phyloP scores from a whole-genome alignment of 2,888 invertebrate species.

The Cryptocephalus moraei region DNA sequence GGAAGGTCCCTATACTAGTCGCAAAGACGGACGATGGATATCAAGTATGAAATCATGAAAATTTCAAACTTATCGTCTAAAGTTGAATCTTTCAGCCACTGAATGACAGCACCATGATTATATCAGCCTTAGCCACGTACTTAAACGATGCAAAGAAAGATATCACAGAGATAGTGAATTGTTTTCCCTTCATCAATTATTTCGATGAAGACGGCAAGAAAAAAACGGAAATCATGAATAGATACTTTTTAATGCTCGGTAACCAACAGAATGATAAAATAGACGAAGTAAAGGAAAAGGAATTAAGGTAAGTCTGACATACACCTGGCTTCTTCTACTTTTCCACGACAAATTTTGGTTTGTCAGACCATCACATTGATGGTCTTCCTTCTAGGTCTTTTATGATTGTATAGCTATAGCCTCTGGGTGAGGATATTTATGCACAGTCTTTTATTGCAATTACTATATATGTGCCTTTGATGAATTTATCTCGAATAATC shows the following conservation, averaged over 20 bases:
- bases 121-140: constrained; percentile 77
- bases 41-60: constrained; percentile 41
- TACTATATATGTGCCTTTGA: no score
- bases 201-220: constrained; percentile 57
- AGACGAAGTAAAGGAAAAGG: constrained; percentile 33
- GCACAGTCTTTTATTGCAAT: no score
- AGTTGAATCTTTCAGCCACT: constrained; percentile 54
- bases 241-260: constrained; percentile 79
- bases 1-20: constrained; percentile 88
- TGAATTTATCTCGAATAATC: no score
- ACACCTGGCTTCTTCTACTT: no score
- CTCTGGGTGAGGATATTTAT: no score
- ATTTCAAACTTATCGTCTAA: no score
- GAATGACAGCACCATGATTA: constrained; percentile 88
- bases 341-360: no score
- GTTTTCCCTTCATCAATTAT: constrained; percentile 63
- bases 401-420: no score
- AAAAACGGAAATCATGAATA: constrained; percentile 70
- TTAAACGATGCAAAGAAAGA: constrained; percentile 49
- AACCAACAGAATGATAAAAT: constrained; percentile 32
- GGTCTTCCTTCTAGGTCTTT: no score
- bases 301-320: constrained; percentile 45
- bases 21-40: constrained; percentile 64
- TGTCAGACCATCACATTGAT: no score
- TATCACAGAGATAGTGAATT: constrained; percentile 61